Evolutionary conservation across 2,888 invertebrate species (phyloP), one percentile per base, ranked within the genome.

Genomic region (Netelia fuscicornis): DNA sequence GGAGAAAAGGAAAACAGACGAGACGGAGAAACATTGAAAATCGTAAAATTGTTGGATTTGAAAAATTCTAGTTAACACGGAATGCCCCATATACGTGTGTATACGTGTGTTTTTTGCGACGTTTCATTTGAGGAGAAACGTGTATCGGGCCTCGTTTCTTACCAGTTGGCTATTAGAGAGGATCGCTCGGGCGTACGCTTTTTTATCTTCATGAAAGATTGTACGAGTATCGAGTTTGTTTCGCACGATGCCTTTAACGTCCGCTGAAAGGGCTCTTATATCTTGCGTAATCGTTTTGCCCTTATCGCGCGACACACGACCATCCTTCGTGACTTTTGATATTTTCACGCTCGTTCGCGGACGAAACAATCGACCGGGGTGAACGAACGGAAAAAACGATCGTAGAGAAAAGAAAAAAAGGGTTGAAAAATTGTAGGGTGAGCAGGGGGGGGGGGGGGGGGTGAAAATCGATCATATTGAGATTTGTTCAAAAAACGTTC

Each of bases 131-230:
- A 30, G 30, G 5, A 30, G 5, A 30, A 30, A 30, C 62, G 54
- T 13, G 64, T 23, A 48, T 71, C 42, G 65, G 11, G 13, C 48
- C 11, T 48, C 71, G 65, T 30, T 30, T 5, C 5, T 56, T 71
- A 64, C 37, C 67, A 25, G 54, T n/a, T 74, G 78, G 68, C 79
- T 75, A 56, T 79, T 64, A 79, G 75, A 80, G 62, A 48, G 71
- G 76, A 76, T 84, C 72, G 72, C 80, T 72, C 76, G 37, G 71
- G 71, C 76, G 80, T 70, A 60, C n/a, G 70, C 52, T 60, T 37
- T 70, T n/a, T 17, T 30, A 2, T 30, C 30, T 30, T 5, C 30
- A 30, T 5, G 17, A 54, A 13, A 17, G 1, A 54, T n/a, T 54
- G 17, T 54, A 17, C n/a, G 17, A 2, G 54, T n/a, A 54, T 11